Conservation (phyloP, 2,888 invertebrate genomes). For the Lydus trimaculatus region DNA sequence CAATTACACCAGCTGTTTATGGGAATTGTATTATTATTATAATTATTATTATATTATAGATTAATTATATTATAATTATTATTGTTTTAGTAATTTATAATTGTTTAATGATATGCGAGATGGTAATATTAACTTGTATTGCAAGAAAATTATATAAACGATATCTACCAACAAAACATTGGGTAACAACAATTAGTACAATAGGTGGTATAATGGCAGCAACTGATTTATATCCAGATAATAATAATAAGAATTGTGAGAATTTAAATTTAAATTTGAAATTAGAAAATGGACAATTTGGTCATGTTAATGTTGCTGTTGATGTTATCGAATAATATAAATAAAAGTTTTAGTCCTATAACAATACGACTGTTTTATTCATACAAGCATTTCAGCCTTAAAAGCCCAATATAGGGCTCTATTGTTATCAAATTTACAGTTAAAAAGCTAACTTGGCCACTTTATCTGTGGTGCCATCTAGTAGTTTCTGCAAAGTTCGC, state of each 20-base stretch:
- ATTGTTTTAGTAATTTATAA: conserved; percentile 72
- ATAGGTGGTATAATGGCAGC: conserved; percentile 39
- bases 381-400: too few species aligned
- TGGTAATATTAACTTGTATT: conserved; percentile 70
- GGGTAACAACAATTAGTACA: conserved; percentile 33
- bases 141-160: conserved; percentile 70
- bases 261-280: conserved; percentile 20
- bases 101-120: conserved; percentile 71
- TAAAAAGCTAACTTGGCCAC: too few species aligned
- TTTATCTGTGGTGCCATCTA: too few species aligned
- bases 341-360: too few species aligned
- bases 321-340: conserved; percentile 19
- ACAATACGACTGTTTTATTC: too few species aligned
- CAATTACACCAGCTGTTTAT: conserved; percentile 71
- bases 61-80: neutral
- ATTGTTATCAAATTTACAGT: too few species aligned
- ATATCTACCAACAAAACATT: conserved; percentile 49
- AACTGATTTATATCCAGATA: conserved; percentile 24
- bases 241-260: conserved; percentile 27
- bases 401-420: too few species aligned
- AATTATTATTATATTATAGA: neutral
- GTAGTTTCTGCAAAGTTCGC: too few species aligned
- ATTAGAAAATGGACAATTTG: conserved; percentile 13
- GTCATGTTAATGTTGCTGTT: conserved; percentile 23
- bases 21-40: conserved; percentile 58